Percentiles rank a stretch among this genome's conserved stretches.
phyloP scores from a whole-genome alignment of 2,797 vertebrate genomes.

The Coregonus ussuriensis region DNA sequence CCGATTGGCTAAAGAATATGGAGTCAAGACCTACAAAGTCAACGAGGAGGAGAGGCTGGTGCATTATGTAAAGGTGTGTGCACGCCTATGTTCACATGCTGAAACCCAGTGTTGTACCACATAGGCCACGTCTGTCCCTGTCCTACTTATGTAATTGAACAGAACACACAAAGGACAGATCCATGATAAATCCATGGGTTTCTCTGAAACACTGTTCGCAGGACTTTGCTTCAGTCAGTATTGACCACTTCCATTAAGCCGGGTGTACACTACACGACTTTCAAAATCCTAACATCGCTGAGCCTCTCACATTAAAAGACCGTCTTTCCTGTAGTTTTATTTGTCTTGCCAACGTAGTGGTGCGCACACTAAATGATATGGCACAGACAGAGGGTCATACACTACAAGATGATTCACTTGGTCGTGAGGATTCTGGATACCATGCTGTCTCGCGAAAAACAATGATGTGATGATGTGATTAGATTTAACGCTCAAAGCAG shows the following conservation, averaged over 20 bases:
- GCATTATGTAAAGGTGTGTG: constrained; percentile 87
- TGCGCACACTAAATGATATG: too few species aligned
- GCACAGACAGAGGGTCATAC: too few species aligned
- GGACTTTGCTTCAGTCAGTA: background rate
- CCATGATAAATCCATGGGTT: background rate
- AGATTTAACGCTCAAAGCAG: too few species aligned
- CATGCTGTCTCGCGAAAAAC: too few species aligned
- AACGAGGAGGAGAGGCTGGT: constrained; percentile 87
- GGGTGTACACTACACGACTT: too few species aligned
- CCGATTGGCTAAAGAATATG: constrained; percentile 87
- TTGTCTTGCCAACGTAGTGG: too few species aligned
- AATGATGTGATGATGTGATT: too few species aligned
- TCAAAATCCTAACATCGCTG: too few species aligned
- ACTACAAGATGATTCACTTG: too few species aligned
- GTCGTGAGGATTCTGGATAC: too few species aligned
- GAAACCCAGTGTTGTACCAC: background rate
- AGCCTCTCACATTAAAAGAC: too few species aligned
- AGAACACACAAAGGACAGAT: background rate
- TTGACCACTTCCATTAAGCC: constrained; percentile 3
- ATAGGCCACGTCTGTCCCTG: background rate
- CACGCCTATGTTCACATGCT: background rate
- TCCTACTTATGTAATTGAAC: background rate
- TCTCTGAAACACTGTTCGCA: background rate
- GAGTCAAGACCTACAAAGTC: constrained; percentile 92
- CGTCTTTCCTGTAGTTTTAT: too few species aligned